Conservation (phyloP, 2,797 vertebrate genomes). For the Bradypodion ventrale region DNA sequence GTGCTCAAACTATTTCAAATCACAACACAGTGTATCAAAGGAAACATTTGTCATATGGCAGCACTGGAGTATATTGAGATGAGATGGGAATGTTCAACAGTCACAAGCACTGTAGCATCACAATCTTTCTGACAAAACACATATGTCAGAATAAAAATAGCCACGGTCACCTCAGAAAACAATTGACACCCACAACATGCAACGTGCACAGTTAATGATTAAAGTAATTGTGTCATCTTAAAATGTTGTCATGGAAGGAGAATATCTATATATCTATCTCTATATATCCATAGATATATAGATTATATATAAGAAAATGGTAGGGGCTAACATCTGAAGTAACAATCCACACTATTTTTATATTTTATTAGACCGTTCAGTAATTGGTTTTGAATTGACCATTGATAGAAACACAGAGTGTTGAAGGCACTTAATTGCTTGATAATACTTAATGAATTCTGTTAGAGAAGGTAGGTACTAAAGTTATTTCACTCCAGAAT, state of each 20-base stretch:
- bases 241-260: constrained; percentile 29
- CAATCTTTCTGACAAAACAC: constrained; percentile 54
- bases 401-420: constrained; percentile 42
- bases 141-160: constrained; percentile 28
- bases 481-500: constrained; percentile 14
- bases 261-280: neutral
- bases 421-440: constrained; percentile 46
- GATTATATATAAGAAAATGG: neutral
- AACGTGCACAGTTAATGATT: constrained; percentile 43
- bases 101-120: constrained; percentile 53
- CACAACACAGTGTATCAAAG: constrained; percentile 57
- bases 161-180: constrained; percentile 32
- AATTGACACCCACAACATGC: constrained; percentile 51
- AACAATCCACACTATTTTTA: constrained; percentile 49
- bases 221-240: constrained; percentile 53
- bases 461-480: constrained; percentile 49
- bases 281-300: neutral
- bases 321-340: constrained; percentile 34
- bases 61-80: constrained; percentile 60
- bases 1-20: constrained; percentile 42
- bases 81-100: constrained; percentile 53
- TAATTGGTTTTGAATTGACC: constrained; percentile 50
- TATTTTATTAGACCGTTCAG: constrained; percentile 48
- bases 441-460: constrained; percentile 42
- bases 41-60: constrained; percentile 66